These are phyloP conservation scores for Phalangium opilio DNA, from an alignment of 2,888 invertebrate genomes.

Conservation along the genomic window DNA sequence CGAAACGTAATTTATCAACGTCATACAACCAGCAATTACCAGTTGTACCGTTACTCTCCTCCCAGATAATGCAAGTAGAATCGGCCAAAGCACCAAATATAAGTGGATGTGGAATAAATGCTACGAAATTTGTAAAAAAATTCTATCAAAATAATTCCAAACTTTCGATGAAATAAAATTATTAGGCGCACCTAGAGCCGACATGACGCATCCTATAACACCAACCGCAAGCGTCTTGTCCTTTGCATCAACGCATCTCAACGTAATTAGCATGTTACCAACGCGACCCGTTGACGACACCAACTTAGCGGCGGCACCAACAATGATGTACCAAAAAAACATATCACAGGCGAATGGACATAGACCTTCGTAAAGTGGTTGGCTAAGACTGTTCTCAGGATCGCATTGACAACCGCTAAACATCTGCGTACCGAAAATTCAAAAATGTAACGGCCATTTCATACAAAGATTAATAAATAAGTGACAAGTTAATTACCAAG, in stretches of 20 bases:
- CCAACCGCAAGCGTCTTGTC: background rate
- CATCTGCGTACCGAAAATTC: constrained; percentile 8
- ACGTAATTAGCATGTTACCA: constrained; percentile 10
- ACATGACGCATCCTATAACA: background rate
- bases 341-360: constrained; percentile 42
- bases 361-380: constrained; percentile 21
- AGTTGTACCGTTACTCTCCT: constrained; percentile 20
- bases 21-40: constrained; percentile 23
- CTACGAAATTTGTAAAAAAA: constrained; percentile 14
- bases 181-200: constrained; percentile 13
- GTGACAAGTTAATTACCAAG: no score
- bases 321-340: constrained; percentile 26
- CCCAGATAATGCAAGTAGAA: constrained; percentile 21
- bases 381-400: background rate
- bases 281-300: constrained; percentile 17
- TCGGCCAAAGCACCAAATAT: constrained; percentile 21
- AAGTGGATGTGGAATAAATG: constrained; percentile 22
- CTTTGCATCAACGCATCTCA: constrained; percentile 1
- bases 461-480: no score
- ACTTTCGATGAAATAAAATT: no score
- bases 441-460: no score
- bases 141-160: no score
- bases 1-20: constrained; percentile 18
- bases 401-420: constrained; percentile 14
- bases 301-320: constrained; percentile 30